These are phyloP conservation scores for Acanthis flammea DNA, from an alignment of 2,797 vertebrate genomes.

Conservation along the genomic window DNA sequence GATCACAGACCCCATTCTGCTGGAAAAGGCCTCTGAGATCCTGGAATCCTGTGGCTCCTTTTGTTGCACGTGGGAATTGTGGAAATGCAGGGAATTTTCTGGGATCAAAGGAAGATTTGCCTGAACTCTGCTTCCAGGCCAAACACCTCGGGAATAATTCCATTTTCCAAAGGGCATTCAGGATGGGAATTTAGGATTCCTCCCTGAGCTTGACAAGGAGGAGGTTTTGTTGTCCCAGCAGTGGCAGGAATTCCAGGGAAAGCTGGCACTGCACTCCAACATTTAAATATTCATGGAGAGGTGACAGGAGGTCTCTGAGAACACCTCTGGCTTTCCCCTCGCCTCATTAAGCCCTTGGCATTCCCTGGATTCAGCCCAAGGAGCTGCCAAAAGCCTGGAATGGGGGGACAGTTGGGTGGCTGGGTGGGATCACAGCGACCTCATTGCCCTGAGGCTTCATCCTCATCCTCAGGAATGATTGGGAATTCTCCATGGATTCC, in stretches of 20 bases:
- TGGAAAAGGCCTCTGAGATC: not conserved
- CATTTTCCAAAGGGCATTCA: fast-evolving
- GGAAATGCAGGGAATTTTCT: not conserved
- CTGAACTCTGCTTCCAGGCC: not conserved
- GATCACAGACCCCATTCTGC: not conserved
- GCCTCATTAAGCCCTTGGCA: not conserved
- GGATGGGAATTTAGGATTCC: too few relatives aligned
- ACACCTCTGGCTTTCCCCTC: not conserved
- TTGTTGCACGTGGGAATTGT: fast-evolving
- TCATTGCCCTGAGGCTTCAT: not conserved
- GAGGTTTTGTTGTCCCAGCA: not conserved
- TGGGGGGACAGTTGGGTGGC: not conserved
- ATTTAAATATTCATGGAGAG: not conserved
- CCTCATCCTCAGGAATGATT: not conserved
- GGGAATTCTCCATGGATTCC: not conserved
- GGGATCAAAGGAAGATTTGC: not conserved
- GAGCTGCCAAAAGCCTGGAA: not conserved
- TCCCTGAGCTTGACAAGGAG: not conserved
- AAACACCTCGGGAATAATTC: not conserved
- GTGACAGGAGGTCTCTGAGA: not conserved
- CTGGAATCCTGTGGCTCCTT: not conserved
- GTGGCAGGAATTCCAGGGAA: not conserved
- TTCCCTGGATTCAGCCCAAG: not conserved
- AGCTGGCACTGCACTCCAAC: not conserved
- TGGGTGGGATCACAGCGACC: not conserved